Percentiles rank a stretch among this genome's conserved stretches.
Conservation (phyloP, 2,113 vertebrate genomes). For the Neolamprologus modestus region DNA sequence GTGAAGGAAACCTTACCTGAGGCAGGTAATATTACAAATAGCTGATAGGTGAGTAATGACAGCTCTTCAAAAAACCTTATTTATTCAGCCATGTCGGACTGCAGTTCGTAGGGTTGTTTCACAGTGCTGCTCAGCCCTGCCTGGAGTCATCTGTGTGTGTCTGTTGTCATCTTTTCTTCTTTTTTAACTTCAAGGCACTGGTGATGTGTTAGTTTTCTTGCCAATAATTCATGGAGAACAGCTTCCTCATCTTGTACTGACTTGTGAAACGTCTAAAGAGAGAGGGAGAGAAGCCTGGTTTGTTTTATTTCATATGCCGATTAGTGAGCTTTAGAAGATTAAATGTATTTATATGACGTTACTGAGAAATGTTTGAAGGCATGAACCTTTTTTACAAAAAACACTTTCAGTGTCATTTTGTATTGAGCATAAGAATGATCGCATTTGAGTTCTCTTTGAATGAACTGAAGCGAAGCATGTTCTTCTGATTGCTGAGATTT, state of each 20-base stretch:
- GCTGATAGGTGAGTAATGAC: conserved; percentile 68
- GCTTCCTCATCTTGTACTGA: conserved; percentile 23
- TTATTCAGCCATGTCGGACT: conserved; percentile 30
- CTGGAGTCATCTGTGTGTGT: neutral
- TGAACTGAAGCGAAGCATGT: neutral
- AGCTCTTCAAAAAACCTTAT: conserved; percentile 42
- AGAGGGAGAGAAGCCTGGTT: neutral
- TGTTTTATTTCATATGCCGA: neutral
- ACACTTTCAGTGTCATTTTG: neutral
- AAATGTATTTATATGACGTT: neutral
- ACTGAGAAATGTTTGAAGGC: neutral
- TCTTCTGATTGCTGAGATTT: neutral
- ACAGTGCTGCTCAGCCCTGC: neutral
- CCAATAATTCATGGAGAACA: conserved; percentile 11
- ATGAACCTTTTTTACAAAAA: neutral
- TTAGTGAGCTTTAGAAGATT: neutral
- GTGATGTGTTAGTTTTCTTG: conserved; percentile 13
- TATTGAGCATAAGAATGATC: neutral
- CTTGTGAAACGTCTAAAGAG: conserved; percentile 17
- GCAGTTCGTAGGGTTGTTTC: conserved; percentile 9
- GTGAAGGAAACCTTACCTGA: conserved; percentile 15
- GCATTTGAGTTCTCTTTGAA: neutral
- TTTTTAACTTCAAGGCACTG: neutral
- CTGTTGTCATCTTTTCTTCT: neutral
- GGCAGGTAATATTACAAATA: conserved; percentile 56